These are phyloP conservation scores for Macrocentrus cingulum DNA, from an alignment of 1,140 invertebrate genomes.

Conservation along the genomic window DNA sequence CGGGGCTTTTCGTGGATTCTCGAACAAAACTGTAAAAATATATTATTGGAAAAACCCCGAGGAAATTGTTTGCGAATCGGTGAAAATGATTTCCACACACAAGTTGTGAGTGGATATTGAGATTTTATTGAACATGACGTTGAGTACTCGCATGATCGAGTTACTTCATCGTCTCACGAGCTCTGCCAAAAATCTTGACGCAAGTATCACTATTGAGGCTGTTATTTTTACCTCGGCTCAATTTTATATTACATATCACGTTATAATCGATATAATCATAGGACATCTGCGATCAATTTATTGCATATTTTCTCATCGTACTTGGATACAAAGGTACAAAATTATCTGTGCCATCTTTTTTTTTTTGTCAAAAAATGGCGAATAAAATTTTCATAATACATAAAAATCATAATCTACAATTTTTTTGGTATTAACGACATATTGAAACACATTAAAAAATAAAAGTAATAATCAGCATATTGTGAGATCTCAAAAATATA, in stretches of 20 bases:
- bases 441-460: too few species aligned
- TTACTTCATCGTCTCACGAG: neutral
- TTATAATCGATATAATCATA: neutral
- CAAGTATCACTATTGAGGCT: conserved; percentile 38
- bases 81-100: too few species aligned
- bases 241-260: neutral
- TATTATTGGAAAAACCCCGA: too few species aligned
- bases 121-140: neutral
- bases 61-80: too few species aligned
- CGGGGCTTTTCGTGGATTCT: too few species aligned
- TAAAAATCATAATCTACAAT: too few species aligned
- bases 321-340: conserved; percentile 40
- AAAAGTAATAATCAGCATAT: too few species aligned
- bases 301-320: conserved; percentile 20
- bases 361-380: conserved; percentile 3
- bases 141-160: neutral
- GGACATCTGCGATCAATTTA: conserved; percentile 1
- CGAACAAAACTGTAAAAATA: too few species aligned
- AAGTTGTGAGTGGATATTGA: too few species aligned
- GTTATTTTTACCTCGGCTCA: conserved; percentile 32
- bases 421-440: too few species aligned
- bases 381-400: conserved; percentile 5
- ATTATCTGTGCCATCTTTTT: conserved; percentile 16
- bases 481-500: too few species aligned
- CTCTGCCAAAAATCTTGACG: conserved; percentile 36